Conservation (phyloP, 1,140 invertebrate genomes). For the Battus philenor region DNA sequence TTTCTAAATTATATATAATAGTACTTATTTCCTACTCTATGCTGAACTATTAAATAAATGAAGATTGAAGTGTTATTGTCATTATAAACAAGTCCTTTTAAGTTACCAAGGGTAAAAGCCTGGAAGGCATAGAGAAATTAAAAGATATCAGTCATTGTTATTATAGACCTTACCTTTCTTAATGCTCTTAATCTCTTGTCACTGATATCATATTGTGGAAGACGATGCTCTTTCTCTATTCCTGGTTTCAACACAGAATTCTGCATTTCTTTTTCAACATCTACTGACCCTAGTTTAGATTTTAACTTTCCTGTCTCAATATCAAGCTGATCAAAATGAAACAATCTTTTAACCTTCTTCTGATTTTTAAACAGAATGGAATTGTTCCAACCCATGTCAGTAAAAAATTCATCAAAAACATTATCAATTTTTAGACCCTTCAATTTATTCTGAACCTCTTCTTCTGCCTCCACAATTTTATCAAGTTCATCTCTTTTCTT, state of each 20-base stretch:
- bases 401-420: constrained; percentile 55
- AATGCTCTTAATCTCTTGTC: constrained; percentile 77
- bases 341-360: constrained; percentile 39
- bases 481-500: constrained; percentile 60
- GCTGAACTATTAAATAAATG: too few relatives aligned
- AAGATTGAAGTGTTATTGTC: too few relatives aligned
- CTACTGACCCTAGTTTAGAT: constrained; percentile 58
- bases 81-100: too few relatives aligned
- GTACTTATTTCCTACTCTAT: too few relatives aligned
- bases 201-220: constrained; percentile 79
- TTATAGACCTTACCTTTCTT: constrained; percentile 79
- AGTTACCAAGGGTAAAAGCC: too few relatives aligned
- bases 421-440: constrained; percentile 49
- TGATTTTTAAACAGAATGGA: constrained; percentile 32
- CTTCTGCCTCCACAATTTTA: constrained; percentile 27
- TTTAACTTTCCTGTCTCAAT: constrained; percentile 68
- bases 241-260: constrained; percentile 81
- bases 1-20: too few relatives aligned
- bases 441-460: constrained; percentile 49
- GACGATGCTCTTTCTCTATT: constrained; percentile 79
- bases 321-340: constrained; percentile 63
- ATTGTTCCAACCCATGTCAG: constrained; percentile 53
- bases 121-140: too few relatives aligned
- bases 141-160: too few relatives aligned
- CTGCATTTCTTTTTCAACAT: constrained; percentile 78